Evolutionary conservation across 2,888 invertebrate species (phyloP).

Genomic region (Boloria euphrosyne): DNA sequence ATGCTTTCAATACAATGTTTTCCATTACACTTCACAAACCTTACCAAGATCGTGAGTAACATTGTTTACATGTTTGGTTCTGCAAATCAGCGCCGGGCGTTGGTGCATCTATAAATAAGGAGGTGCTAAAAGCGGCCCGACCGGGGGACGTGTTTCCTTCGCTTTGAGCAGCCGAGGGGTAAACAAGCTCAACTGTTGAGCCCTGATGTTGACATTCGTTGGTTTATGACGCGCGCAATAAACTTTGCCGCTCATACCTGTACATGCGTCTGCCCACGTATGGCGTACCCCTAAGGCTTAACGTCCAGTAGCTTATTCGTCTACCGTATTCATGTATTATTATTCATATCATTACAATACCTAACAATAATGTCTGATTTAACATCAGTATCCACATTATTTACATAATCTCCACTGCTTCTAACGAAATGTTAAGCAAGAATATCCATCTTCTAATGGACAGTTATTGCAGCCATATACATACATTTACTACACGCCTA

Average conservation of each 20-base stretch:
- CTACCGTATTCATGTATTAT: background rate
- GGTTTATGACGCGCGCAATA: conserved; percentile 64
- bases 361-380: background rate
- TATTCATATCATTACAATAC: no score
- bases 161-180: conserved; percentile 77
- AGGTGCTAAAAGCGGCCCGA: conserved; percentile 80
- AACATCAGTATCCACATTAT: conserved; percentile 4
- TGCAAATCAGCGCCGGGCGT: conserved; percentile 73
- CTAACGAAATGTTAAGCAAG: background rate
- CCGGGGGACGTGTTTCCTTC: conserved; percentile 78
- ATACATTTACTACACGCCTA: conserved; percentile 19
- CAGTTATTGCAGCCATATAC: conserved; percentile 11
- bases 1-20: conserved; percentile 14
- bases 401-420: background rate
- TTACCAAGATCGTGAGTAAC: conserved; percentile 51
- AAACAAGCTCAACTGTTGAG: conserved; percentile 70
- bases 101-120: conserved; percentile 79
- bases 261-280: conserved; percentile 36
- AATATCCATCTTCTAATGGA: background rate
- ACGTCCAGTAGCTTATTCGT: conserved; percentile 36
- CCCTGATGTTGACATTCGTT: conserved; percentile 76
- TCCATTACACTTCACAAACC: conserved; percentile 22
- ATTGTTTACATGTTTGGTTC: conserved; percentile 71
- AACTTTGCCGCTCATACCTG: conserved; percentile 45
- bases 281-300: conserved; percentile 48